Conservation (phyloP, 2,113 vertebrate species). For the Atlantisia rogersi region DNA sequence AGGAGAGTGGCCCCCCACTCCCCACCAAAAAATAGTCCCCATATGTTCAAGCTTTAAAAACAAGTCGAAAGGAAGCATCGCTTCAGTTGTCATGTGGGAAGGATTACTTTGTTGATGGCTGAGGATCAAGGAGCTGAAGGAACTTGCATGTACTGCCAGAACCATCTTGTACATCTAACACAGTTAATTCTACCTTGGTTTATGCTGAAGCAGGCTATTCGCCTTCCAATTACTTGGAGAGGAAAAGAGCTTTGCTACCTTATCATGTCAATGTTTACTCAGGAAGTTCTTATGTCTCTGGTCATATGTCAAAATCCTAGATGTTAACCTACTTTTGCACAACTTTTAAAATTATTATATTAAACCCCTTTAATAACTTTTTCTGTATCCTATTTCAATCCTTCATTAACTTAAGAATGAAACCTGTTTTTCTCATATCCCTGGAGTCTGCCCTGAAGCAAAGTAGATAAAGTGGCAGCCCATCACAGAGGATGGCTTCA, state of each 20-base stretch:
- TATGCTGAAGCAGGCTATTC: neutral
- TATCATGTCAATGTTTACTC: neutral
- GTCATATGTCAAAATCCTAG: neutral
- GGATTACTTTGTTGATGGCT: neutral
- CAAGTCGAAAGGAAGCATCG: neutral
- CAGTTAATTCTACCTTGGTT: neutral
- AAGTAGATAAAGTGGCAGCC: neutral
- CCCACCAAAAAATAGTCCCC: neutral
- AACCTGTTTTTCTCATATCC: neutral
- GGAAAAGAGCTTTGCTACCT: neutral
- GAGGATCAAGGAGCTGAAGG: neutral
- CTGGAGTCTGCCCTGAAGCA: neutral
- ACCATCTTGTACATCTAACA: neutral
- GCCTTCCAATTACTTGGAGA: neutral
- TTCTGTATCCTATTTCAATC: neutral
- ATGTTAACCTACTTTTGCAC: neutral
- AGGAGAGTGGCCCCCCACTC: neutral
- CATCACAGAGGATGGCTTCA: neutral
- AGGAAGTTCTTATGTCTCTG: neutral
- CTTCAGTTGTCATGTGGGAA: neutral
- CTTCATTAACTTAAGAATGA: neutral
- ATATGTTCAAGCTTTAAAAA: neutral
- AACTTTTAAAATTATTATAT: neutral
- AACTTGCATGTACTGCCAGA: neutral
- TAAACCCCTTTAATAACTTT: neutral